Evolutionary conservation across 2,113 vertebrate genomes (phyloP).

Genomic region (Cromileptes altivelis): DNA sequence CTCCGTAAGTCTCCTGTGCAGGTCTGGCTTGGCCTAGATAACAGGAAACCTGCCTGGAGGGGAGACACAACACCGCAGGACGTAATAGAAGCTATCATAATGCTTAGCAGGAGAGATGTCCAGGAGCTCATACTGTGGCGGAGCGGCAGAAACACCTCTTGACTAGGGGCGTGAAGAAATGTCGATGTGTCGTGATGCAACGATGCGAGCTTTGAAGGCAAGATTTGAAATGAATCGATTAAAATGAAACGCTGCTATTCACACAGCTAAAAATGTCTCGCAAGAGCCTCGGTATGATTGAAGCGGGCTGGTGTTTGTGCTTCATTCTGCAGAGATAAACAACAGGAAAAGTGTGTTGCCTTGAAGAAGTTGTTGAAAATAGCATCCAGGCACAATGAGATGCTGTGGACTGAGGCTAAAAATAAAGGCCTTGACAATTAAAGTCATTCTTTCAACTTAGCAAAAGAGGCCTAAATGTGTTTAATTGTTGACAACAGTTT

Average conservation of each 20-base stretch:
- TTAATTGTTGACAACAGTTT: background rate
- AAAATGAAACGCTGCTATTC: background rate
- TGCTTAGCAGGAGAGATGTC: slow-evolving; percentile 76
- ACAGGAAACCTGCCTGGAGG: slow-evolving; percentile 77
- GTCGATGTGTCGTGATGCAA: slow-evolving; percentile 15
- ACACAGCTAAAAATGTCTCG: background rate
- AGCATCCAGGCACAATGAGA: background rate
- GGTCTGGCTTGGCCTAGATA: slow-evolving; percentile 81
- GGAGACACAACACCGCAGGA: slow-evolving; percentile 77
- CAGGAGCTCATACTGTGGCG: slow-evolving; percentile 56
- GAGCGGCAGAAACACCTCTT: slow-evolving; percentile 66
- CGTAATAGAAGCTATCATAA: slow-evolving; percentile 80
- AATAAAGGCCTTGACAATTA: background rate
- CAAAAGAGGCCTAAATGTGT: background rate
- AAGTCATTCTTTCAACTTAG: slow-evolving; percentile 3
- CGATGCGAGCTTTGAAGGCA: slow-evolving; percentile 1
- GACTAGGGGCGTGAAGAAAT: background rate
- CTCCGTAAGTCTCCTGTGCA: slow-evolving; percentile 67
- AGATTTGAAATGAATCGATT: background rate
- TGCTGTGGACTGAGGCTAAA: background rate
- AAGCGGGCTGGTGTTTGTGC: slow-evolving; percentile 4
- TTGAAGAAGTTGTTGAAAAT: background rate
- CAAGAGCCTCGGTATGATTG: background rate
- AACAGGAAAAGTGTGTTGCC: background rate
- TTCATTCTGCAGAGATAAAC: background rate